Base-by-base conservation (phyloP, 1,140 invertebrate species). In the Limonius californicus region DNA sequence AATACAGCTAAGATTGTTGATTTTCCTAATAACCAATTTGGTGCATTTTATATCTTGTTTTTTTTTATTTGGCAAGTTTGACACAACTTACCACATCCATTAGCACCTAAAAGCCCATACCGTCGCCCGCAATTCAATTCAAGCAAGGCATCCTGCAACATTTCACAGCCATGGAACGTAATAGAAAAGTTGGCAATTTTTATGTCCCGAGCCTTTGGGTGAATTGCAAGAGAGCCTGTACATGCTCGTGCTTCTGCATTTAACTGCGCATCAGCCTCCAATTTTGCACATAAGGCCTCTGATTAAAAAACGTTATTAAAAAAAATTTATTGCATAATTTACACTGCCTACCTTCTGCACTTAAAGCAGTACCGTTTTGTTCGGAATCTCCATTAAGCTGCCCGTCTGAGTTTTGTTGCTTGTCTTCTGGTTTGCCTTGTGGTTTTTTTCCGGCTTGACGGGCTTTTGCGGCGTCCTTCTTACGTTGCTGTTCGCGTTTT, bases 141-240 rank as follows among this genome's bases (percentile, higher is more conserved):
- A 0, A 99, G 80, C 76, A 93, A 89, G 0, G 97, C 97, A 76
- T 99, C 98, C 74, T 92, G 90, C 53, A 99, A 82, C 60, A 99
- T 81, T 82, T 99, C 98, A 70, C 87, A 85, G 50, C 98, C 98
- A 77, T 99, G 97, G 78, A 99, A 99, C 53, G 95, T 98, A 56
- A 99, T 94, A 30, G 96, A 97, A 73, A 99, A 91, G 75, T 94
- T 97, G 57, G 92, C 91, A 71, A 99, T 96, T 78, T 99, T 99
- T 21, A 99, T 84, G 79, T 99, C 97, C 63, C 97, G 83, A 63
- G 94, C 95, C 65, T 94, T 87, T 8, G 94, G 92, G 81, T 99
- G 96, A 1, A 98, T 93, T 1, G 91, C 94, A 57, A 98, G 78
- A 0, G 94, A 92, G 23, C 97, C 97, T 9, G 97, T 99, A 64